phyloP scores from a whole-genome alignment of 2,797 vertebrate species.

The Garrulus glandarius region DNA sequence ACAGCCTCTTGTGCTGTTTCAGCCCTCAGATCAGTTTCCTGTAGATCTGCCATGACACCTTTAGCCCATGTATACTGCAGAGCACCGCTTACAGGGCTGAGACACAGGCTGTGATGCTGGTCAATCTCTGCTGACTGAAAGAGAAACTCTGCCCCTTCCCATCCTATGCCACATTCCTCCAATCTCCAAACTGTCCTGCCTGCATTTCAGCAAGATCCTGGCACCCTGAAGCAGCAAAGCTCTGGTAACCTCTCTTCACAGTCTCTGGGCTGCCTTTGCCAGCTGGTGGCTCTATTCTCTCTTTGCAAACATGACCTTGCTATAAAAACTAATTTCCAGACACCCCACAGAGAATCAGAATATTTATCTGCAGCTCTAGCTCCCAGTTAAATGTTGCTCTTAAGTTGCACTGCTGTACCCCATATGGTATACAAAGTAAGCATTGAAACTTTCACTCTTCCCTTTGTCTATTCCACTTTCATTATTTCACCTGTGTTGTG shows the following conservation, averaged over 20 bases:
- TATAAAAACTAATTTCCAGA: conserved; percentile 2
- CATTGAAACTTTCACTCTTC: not conserved
- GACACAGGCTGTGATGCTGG: not conserved
- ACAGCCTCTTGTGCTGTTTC: not conserved
- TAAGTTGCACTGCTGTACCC: not conserved
- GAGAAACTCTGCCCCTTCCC: not conserved
- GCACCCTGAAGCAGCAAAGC: not conserved
- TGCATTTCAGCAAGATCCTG: not conserved
- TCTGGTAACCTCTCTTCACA: not conserved
- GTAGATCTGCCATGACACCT: not conserved
- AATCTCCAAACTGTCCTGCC: not conserved
- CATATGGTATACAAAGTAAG: not conserved
- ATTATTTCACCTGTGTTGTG: not conserved
- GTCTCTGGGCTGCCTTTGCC: not conserved
- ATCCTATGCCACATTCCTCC: not conserved
- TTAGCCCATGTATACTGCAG: not conserved
- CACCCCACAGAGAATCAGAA: not conserved
- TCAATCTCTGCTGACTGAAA: not conserved
- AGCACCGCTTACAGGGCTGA: not conserved
- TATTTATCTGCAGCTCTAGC: not conserved
- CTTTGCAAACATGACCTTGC: conserved; percentile 1
- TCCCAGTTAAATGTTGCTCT: not conserved
- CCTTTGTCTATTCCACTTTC: not conserved
- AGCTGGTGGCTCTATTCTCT: conserved; percentile 6
- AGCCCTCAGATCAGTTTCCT: not conserved